Conservation (phyloP, 2,113 vertebrate species). For the Oryzias javanicus region DNA sequence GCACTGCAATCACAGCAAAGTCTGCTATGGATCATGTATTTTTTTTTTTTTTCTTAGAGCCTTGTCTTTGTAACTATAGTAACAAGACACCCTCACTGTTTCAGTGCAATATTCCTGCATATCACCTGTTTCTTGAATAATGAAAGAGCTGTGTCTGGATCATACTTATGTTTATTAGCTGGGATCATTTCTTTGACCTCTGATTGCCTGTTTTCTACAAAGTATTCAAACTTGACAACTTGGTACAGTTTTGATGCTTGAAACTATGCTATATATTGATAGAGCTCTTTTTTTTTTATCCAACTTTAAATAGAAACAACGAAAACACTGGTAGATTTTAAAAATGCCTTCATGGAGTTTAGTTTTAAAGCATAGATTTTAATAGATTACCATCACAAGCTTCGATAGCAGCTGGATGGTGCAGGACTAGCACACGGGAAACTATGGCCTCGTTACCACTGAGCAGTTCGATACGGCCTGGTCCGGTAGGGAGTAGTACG, state of each 20-base stretch:
- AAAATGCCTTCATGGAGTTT: too few relatives aligned
- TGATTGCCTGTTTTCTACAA: conserved; percentile 12
- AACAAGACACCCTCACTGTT: conserved; percentile 55
- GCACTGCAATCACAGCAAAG: conserved; percentile 36
- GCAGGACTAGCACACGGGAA: too few relatives aligned
- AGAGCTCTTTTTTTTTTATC: background rate
- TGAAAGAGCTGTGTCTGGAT: conserved; percentile 7
- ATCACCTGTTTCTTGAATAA: conserved; percentile 27
- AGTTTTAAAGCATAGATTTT: too few relatives aligned
- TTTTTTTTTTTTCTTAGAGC: conserved; percentile 52
- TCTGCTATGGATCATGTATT: conserved; percentile 37
- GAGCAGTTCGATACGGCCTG: too few relatives aligned
- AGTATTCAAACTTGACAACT: background rate
- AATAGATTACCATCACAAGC: too few relatives aligned
- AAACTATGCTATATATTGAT: background rate
- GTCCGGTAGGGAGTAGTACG: too few relatives aligned
- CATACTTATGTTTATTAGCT: background rate
- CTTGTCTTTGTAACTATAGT: conserved; percentile 61
- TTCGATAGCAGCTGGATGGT: too few relatives aligned
- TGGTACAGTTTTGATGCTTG: background rate
- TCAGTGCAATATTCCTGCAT: conserved; percentile 26
- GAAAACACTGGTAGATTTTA: too few relatives aligned
- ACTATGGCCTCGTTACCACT: too few relatives aligned
- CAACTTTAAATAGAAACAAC: conserved; percentile 6
- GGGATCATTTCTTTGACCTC: conserved; percentile 3